Evolutionary conservation across 2,888 invertebrate genomes (phyloP).

Genomic region (Aproaerema taeniolella): DNA sequence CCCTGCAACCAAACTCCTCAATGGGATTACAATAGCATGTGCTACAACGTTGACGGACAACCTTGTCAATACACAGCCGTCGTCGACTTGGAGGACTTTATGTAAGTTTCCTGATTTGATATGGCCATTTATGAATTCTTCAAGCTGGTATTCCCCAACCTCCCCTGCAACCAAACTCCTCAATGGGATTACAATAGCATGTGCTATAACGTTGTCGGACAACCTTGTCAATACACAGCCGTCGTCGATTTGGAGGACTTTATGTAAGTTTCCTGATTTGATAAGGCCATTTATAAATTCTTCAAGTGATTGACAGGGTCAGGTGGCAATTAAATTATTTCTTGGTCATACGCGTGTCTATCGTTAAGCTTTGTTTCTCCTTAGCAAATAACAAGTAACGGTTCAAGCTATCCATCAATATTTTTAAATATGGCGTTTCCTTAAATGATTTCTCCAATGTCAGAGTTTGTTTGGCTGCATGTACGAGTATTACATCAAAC

Average conservation of each 20-base stretch:
- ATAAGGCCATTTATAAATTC: too few species aligned
- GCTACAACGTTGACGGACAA: conserved; percentile 81
- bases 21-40: conserved; percentile 81
- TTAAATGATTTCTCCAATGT: too few species aligned
- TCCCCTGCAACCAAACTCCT: conserved; percentile 68
- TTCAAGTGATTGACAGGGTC: too few species aligned
- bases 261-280: conserved; percentile 79
- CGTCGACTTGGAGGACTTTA: conserved; percentile 85
- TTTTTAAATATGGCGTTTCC: too few species aligned
- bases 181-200: conserved; percentile 80
- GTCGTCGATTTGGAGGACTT: conserved; percentile 85
- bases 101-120: conserved; percentile 77
- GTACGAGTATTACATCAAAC: too few species aligned
- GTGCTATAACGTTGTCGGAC: conserved; percentile 81
- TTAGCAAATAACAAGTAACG: too few species aligned
- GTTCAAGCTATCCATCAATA: too few species aligned
- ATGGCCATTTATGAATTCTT: too few species aligned
- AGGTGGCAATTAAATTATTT: too few species aligned
- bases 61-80: conserved; percentile 82
- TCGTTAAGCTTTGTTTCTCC: too few species aligned
- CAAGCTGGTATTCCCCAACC: conserved; percentile 34
- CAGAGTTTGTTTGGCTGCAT: too few species aligned
- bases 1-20: conserved; percentile 70
- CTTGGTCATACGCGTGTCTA: too few species aligned
- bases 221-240: conserved; percentile 81